phyloP scores from a whole-genome alignment of 2,797 vertebrate genomes.

The Allobates femoralis region DNA sequence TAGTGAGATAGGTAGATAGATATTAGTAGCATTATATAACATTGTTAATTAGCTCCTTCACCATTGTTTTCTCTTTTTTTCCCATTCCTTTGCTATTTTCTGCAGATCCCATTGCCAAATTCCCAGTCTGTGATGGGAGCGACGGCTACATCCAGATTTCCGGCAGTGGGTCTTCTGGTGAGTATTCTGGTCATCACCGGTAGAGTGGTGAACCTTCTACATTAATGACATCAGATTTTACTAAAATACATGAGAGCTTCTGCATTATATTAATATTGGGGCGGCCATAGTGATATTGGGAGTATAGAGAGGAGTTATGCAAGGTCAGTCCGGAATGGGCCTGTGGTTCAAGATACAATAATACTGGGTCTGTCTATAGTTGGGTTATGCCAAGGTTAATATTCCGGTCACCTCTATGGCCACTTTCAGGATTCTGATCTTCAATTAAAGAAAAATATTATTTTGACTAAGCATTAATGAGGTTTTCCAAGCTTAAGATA shows the following conservation, averaged over 20 bases:
- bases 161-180: not conserved
- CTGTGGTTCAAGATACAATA: not conserved
- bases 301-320: not conserved
- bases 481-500: too few species aligned
- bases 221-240: not conserved
- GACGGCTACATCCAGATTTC: conserved; percentile 26
- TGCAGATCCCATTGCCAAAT: conserved; percentile 14
- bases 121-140: conserved; percentile 30
- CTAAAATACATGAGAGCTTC: not conserved
- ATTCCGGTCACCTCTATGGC: not conserved
- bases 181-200: not conserved
- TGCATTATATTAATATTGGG: not conserved
- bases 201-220: not conserved
- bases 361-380: not conserved
- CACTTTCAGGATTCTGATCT: not conserved
- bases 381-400: not conserved
- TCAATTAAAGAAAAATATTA: too few species aligned
- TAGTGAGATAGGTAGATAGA: not conserved
- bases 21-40: not conserved
- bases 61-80: not conserved
- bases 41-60: not conserved
- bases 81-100: not conserved
- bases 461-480: too few species aligned
- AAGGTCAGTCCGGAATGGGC: too few species aligned
- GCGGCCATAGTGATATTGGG: not conserved